Evolutionary conservation across 1,140 invertebrate genomes (phyloP).

Genomic region (Scylla paramamosain): DNA sequence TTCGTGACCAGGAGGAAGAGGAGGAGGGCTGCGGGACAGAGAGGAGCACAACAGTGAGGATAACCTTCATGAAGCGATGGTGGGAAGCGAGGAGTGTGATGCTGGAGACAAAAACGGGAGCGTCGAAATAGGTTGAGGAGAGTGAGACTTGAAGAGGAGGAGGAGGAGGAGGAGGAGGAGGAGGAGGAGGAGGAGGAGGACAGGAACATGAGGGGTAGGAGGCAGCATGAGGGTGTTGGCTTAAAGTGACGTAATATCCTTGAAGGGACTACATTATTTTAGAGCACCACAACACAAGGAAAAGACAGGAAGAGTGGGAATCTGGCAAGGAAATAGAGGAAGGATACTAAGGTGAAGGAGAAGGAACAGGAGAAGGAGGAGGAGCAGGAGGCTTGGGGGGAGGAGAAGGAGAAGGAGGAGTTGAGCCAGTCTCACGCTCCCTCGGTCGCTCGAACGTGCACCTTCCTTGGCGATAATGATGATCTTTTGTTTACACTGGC

Average conservation of each 20-base stretch:
- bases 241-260: neutral
- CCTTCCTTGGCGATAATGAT: conserved; percentile 59
- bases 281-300: no score
- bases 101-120: neutral
- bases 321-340: neutral
- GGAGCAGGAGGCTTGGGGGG: no score
- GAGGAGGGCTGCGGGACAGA: neutral
- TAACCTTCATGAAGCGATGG: neutral
- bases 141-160: neutral
- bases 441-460: neutral
- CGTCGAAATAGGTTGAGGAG: neutral
- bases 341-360: neutral
- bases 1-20: neutral
- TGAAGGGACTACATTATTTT: neutral
- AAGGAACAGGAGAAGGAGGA: no score
- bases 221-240: no score
- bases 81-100: neutral
- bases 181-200: neutral
- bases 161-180: neutral
- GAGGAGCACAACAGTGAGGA: conserved; percentile 13
- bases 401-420: neutral
- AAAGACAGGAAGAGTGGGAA: no score
- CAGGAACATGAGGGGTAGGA: neutral
- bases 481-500: conserved; percentile 61
- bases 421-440: conserved; percentile 46